phyloP scores from a whole-genome alignment of 2,113 vertebrate genomes.

The Megalops atlanticus region DNA sequence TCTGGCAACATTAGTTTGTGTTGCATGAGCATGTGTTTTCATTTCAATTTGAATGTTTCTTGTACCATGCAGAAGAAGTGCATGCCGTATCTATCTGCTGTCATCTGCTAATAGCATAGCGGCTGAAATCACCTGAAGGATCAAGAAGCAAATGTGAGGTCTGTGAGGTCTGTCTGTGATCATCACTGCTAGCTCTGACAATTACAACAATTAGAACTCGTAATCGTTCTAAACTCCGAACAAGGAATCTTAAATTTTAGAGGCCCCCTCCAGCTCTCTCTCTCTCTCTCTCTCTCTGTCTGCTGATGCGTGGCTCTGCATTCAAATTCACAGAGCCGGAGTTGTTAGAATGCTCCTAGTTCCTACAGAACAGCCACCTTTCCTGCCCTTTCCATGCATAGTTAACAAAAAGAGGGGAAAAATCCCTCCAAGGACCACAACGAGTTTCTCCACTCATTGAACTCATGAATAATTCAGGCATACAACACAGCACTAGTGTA shows the following conservation, averaged over 20 bases:
- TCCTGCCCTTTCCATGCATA: conserved; percentile 1
- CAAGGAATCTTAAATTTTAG: background rate
- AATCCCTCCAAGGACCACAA: conserved; percentile 6
- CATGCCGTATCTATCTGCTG: no score
- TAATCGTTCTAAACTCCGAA: background rate
- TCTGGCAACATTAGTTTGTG: no score
- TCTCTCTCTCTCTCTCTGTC: background rate
- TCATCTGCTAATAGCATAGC: no score
- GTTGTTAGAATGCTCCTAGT: conserved; percentile 1
- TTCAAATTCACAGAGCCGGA: background rate
- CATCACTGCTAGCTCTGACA: background rate
- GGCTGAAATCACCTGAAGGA: no score
- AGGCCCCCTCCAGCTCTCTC: conserved; percentile 3
- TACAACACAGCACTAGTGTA: conserved; percentile 1
- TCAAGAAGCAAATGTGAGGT: no score
- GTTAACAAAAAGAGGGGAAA: background rate
- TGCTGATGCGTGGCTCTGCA: background rate
- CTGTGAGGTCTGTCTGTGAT: no score
- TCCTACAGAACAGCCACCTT: conserved; percentile 9
- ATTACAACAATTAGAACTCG: background rate
- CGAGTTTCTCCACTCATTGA: conserved; percentile 9
- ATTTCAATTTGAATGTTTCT: no score
- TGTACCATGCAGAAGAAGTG: no score
- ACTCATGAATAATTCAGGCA: conserved; percentile 2
- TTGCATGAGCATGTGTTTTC: no score